phyloP scores from a whole-genome alignment of 2,797 vertebrate genomes.

The Erpetoichthys calabaricus region DNA sequence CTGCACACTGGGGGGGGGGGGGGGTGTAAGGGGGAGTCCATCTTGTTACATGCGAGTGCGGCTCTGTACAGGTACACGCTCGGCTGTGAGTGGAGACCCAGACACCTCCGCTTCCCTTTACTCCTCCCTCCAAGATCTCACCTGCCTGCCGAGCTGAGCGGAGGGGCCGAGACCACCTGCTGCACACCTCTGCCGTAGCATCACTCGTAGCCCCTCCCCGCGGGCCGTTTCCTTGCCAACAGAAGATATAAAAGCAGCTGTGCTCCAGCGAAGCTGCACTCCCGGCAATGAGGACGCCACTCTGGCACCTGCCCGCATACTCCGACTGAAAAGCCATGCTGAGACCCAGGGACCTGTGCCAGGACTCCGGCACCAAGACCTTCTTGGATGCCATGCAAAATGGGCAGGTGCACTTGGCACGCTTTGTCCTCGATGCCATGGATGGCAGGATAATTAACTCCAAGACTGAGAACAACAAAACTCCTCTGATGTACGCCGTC shows the following conservation, averaged over 20 bases:
- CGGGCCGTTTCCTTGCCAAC: conserved; percentile 60
- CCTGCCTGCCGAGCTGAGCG: not conserved
- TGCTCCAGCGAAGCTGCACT: not conserved
- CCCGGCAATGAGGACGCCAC: no score
- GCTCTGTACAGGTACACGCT: not conserved
- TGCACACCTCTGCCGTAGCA: no score
- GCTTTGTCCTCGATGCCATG: conserved; percentile 78
- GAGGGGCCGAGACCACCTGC: not conserved
- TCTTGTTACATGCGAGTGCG: conserved; percentile 4
- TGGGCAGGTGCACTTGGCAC: conserved; percentile 75
- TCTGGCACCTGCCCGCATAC: no score
- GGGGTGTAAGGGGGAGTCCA: no score
- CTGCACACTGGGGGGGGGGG: no score
- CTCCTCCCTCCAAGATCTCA: no score
- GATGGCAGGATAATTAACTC: conserved; percentile 77
- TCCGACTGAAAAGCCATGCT: conserved; percentile 45
- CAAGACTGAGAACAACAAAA: conserved; percentile 66
- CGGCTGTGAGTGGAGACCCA: no score
- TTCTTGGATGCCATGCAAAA: conserved; percentile 77
- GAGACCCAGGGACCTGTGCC: conserved; percentile 72
- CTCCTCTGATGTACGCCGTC: conserved; percentile 72
- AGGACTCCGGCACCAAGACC: conserved; percentile 74
- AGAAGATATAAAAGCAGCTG: conserved; percentile 52
- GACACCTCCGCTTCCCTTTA: no score
- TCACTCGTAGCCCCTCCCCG: no score